Evolutionary conservation across 2,113 vertebrate genomes (phyloP).

Genomic region (Arvicanthis niloticus): DNA sequence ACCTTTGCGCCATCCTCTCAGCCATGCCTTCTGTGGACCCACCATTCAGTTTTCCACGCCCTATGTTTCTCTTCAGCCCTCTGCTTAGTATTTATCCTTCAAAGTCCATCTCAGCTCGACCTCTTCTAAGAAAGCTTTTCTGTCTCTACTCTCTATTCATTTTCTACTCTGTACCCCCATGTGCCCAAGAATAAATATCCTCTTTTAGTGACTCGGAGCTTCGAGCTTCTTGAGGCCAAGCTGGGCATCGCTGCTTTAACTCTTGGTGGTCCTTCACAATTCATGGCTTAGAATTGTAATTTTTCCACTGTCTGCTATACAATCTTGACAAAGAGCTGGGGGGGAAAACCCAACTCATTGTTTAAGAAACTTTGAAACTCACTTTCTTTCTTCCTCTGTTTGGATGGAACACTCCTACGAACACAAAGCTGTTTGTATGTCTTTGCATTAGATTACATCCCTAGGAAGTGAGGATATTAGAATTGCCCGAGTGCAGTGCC

Average conservation of each 20-base stretch:
- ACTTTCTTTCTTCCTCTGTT: constrained; percentile 10
- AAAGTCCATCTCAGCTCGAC: neutral
- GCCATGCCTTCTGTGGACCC: neutral
- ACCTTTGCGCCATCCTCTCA: neutral
- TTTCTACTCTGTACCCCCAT: neutral
- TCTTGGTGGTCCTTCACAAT: neutral
- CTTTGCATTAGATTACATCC: constrained; percentile 43
- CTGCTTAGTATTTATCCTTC: neutral
- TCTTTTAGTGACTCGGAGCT: neutral
- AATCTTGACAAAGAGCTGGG: neutral
- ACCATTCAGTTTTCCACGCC: neutral
- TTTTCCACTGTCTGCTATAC: neutral
- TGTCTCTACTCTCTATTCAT: neutral
- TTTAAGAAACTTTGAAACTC: constrained; percentile 49
- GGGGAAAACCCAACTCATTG: neutral
- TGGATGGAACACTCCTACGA: neutral
- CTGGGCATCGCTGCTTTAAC: neutral
- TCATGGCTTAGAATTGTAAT: neutral
- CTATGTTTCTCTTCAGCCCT: neutral
- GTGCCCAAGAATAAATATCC: neutral
- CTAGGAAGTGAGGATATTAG: constrained; percentile 15
- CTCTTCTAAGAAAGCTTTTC: neutral
- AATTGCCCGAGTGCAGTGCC: constrained; percentile 38
- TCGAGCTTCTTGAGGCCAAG: neutral
- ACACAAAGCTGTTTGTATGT: constrained; percentile 7